These are phyloP conservation scores for Acipenser transmontanus DNA, from an alignment of 2,797 vertebrate genomes.

Conservation along the genomic window DNA sequence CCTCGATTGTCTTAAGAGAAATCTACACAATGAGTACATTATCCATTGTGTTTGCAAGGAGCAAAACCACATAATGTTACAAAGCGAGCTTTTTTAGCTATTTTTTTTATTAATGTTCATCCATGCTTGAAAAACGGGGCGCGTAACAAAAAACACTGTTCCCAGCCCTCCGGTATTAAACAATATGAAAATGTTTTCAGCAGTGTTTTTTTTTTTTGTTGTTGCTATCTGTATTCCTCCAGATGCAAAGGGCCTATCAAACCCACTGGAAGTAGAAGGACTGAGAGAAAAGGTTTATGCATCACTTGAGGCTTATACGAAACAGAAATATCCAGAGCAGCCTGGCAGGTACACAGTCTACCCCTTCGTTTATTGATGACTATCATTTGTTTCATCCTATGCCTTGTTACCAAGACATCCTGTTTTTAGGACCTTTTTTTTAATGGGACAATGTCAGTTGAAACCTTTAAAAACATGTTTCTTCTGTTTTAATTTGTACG, in stretches of 20 bases:
- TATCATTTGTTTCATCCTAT: no score
- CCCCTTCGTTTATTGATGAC: not conserved
- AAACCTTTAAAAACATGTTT: no score
- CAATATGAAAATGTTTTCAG: not conserved
- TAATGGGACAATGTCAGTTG: no score
- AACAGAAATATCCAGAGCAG: conserved; percentile 92
- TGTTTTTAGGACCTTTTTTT: no score
- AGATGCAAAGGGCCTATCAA: conserved; percentile 94
- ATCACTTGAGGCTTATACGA: conserved; percentile 88
- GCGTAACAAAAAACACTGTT: not conserved
- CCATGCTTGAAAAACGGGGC: not conserved
- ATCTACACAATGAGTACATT: no score
- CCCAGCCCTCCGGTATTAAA: not conserved
- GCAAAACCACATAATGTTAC: no score
- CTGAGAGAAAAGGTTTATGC: conserved; percentile 92
- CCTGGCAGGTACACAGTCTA: conserved; percentile 75
- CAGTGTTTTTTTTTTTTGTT: no score
- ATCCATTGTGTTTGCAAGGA: no score
- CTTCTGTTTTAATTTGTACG: not conserved
- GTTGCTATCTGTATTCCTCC: conserved; percentile 17
- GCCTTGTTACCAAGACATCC: no score
- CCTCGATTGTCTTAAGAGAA: no score
- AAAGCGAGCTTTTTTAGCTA: no score
- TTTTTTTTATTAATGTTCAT: not conserved
- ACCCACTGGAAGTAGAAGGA: conserved; percentile 79